Evolutionary conservation across 2,888 invertebrate species (phyloP), one percentile per base, ranked within the genome.

Genomic region (Nephrotoma appendiculata): DNA sequence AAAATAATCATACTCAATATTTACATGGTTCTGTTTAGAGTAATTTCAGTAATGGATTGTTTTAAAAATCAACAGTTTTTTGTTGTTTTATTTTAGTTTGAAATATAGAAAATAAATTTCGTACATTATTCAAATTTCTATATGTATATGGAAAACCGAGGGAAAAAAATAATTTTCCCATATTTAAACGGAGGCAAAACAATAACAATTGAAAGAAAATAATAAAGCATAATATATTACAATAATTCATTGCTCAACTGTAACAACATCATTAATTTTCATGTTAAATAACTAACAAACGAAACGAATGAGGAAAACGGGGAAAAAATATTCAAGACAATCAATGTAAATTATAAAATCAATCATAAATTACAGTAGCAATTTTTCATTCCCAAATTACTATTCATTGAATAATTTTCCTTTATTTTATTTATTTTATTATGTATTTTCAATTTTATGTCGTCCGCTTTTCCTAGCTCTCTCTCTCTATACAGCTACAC

Each of bases 331-430:
- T 71, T 71, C 71, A 71, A 84, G 84, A 42, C 84, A 84, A 84
- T 84, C 84, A 84, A 84, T 41, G 43, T 43, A 84, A 84, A 84
- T 84, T 84, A 84, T 84, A 43, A 84, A 84, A 84, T 84, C 84
- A 84, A 84, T 84, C 84, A 84, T 84, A 84, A 84, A 84, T 84
- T 84, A 84, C 41, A 84, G n/a, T 42, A 84, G 84, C 84, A 84
- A 84, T 84, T 84, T 84, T 84, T 84, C 84, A 84, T 84, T 84
- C 7, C 42, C 41, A 84, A 84, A 84, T 84, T 84, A 84, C 84
- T 42, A 84, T 84, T 84, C 43, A 84, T 84, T 84, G 43, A 42
- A 84, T 84, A 42, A 84, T 84, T 71, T 71, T 71, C 71, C 31
- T 71, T 71, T 71, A 31, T 52, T 52, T 71, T 4, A 6, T 71